phyloP scores from a whole-genome alignment of 2,888 invertebrate genomes.

The Pachliopta kotzebuea region DNA sequence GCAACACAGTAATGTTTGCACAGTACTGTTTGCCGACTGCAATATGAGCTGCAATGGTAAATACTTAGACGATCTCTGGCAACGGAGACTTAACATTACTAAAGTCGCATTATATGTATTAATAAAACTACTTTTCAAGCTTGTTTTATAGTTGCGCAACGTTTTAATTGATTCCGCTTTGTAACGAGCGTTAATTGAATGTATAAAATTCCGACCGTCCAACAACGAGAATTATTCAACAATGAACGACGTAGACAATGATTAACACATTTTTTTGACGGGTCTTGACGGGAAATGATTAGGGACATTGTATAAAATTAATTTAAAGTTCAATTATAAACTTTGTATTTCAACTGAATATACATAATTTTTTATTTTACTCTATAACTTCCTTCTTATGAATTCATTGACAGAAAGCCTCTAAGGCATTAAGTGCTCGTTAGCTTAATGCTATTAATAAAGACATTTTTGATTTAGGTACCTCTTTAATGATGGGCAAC shows the following conservation, averaged over 20 bases:
- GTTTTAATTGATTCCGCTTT: neutral
- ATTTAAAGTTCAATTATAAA: neutral
- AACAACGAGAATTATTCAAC: neutral
- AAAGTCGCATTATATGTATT: neutral
- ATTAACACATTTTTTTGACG: neutral
- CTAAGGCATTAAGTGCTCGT: no score
- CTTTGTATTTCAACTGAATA: neutral
- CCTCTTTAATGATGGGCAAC: no score
- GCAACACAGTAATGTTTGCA: no score
- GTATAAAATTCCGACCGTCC: neutral
- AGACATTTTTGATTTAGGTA: no score
- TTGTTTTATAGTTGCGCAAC: neutral
- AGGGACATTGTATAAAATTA: neutral
- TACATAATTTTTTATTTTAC: neutral
- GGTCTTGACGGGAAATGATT: neutral
- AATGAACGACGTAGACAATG: neutral
- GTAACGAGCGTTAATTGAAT: neutral
- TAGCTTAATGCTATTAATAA: no score
- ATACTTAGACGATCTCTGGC: no score
- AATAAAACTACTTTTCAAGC: neutral
- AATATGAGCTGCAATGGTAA: no score
- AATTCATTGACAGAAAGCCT: no score
- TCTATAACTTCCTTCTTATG: no score
- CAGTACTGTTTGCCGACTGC: no score
- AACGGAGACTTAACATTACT: no score